phyloP scores from a whole-genome alignment of 92 coral and sea anemone species.

The Heliopora coerulea region DNA sequence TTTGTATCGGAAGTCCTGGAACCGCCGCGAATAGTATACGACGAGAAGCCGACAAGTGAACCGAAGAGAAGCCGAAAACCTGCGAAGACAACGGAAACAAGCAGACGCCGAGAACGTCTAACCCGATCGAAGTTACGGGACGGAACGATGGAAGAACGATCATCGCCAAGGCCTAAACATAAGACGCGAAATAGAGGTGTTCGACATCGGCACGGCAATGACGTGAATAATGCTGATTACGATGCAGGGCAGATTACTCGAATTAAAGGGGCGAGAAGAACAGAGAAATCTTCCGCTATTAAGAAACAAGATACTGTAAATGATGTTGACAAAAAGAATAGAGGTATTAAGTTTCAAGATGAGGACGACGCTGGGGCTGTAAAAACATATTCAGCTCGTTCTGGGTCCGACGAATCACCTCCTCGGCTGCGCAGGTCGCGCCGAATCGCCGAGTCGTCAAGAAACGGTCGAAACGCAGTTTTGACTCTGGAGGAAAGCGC shows the following conservation, averaged over 20 bases:
- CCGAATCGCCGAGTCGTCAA: constrained; percentile 24
- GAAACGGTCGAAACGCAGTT: constrained; percentile 16
- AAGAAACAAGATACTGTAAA: not conserved
- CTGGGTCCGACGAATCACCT: not conserved
- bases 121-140: constrained; percentile 30
- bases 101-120: constrained; percentile 31
- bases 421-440: constrained; percentile 23
- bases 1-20: constrained; percentile 58
- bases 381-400: not conserved
- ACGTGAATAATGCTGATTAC: not conserved
- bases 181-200: not conserved
- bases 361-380: not conserved
- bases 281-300: not conserved
- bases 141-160: constrained; percentile 4
- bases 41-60: constrained; percentile 19
- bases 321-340: not conserved
- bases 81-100: constrained; percentile 28
- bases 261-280: not conserved
- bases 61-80: constrained; percentile 9
- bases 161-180: constrained; percentile 9
- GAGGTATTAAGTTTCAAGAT: not conserved
- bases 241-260: not conserved
- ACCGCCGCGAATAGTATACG: constrained; percentile 46
- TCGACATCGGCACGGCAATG: not conserved
- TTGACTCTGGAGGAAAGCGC: constrained; percentile 1